Evolutionary conservation across 2,113 vertebrate genomes (phyloP).

Genomic region (Erythrocebus patas): DNA sequence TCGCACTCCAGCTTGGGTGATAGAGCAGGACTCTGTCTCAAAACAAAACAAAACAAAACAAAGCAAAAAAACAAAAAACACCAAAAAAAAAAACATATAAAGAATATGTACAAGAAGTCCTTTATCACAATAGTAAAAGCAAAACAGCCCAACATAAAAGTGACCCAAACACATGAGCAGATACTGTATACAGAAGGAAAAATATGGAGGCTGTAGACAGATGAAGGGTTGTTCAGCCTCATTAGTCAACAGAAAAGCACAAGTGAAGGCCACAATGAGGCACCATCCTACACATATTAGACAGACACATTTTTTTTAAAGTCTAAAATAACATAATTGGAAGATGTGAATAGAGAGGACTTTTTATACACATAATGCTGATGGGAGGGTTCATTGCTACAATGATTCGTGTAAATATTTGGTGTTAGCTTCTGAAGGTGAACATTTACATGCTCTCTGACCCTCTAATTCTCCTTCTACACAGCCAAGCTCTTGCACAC

Average conservation of each 20-base stretch:
- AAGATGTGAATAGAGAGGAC: accelerated
- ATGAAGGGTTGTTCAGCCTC: too few species aligned
- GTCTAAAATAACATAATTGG: accelerated
- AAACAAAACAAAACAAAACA: too few species aligned
- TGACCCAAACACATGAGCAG: too few species aligned
- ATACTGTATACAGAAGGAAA: too few species aligned
- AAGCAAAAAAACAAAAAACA: too few species aligned
- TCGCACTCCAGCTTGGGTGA: too few species aligned
- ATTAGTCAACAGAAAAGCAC: background rate
- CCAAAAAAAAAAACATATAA: too few species aligned
- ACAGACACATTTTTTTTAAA: accelerated
- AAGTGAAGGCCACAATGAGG: too few species aligned
- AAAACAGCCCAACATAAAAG: background rate
- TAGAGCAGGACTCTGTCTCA: too few species aligned
- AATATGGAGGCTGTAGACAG: accelerated
- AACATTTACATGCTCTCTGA: accelerated
- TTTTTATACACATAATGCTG: accelerated
- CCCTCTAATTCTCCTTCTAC: background rate
- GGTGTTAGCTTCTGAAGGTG: background rate
- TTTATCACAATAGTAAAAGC: background rate
- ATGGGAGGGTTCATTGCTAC: background rate
- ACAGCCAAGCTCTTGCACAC: accelerated
- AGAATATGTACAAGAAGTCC: background rate
- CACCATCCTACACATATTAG: accelerated
- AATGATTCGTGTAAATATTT: background rate